phyloP scores from a whole-genome alignment of 2,888 invertebrate genomes.

The Allacma fusca region DNA sequence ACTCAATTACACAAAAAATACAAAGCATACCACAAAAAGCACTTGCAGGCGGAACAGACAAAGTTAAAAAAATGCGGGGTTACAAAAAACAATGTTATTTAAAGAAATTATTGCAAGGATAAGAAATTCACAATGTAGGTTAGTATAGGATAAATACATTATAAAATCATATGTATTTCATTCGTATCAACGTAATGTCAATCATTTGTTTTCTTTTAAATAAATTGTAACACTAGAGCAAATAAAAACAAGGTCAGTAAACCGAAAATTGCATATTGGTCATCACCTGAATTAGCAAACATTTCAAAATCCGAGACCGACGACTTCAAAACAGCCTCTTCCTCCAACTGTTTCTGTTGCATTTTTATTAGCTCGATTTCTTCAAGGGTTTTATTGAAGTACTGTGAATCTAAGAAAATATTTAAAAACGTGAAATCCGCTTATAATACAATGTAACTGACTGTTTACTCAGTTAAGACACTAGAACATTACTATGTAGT shows the following conservation, averaged over 20 bases:
- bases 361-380: slow-evolving; percentile 60
- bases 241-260: neutral
- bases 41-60: too few relatives aligned
- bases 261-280: neutral
- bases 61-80: slow-evolving; percentile 43
- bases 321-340: slow-evolving; percentile 64
- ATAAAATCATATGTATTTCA: too few relatives aligned
- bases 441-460: neutral
- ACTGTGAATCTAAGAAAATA: slow-evolving; percentile 51
- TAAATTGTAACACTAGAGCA: too few relatives aligned
- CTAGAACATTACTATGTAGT: too few relatives aligned
- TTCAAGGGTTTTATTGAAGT: slow-evolving; percentile 60
- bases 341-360: slow-evolving; percentile 55
- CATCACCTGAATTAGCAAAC: slow-evolving; percentile 70
- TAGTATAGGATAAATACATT: too few relatives aligned
- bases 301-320: slow-evolving; percentile 70
- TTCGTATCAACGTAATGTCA: too few relatives aligned
- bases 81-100: slow-evolving; percentile 1
- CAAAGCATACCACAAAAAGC: too few relatives aligned
- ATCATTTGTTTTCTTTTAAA: too few relatives aligned
- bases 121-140: too few relatives aligned
- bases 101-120: neutral
- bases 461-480: too few relatives aligned
- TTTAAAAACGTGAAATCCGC: neutral
- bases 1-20: too few relatives aligned